These are phyloP conservation scores for Nematopogon swammerdamellus DNA, from an alignment of 2,888 invertebrate genomes.

Conservation along the genomic window DNA sequence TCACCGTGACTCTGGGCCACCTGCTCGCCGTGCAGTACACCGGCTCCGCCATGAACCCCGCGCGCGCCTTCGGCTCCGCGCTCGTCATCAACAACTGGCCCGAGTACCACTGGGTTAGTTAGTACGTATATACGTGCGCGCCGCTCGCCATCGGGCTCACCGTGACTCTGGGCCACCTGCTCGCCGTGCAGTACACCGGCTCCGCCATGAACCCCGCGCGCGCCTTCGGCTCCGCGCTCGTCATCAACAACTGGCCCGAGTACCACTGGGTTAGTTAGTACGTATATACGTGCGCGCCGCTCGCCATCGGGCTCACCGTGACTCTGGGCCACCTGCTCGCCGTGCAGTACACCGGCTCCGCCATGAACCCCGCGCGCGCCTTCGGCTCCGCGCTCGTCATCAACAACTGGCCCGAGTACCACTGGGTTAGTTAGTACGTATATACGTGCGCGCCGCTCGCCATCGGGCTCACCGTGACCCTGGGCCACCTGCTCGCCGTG, in stretches of 20 bases:
- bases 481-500: conserved; percentile 83
- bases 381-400: conserved; percentile 83
- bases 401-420: conserved; percentile 64
- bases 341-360: conserved; percentile 81
- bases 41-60: conserved; percentile 92
- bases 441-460: conserved; percentile 74
- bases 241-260: conserved; percentile 67
- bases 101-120: conserved; percentile 73
- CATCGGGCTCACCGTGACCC: conserved; percentile 82
- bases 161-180: conserved; percentile 77
- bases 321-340: conserved; percentile 79
- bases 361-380: conserved; percentile 91
- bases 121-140: conserved; percentile 47
- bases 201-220: conserved; percentile 93
- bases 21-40: conserved; percentile 78
- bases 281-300: conserved; percentile 64
- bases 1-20: conserved; percentile 83
- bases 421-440: conserved; percentile 68
- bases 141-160: conserved; percentile 87
- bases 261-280: conserved; percentile 70
- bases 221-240: conserved; percentile 82
- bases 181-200: conserved; percentile 81
- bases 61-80: conserved; percentile 84
- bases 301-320: conserved; percentile 86
- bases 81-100: conserved; percentile 71